Evolutionary conservation across 2,888 invertebrate genomes (phyloP).

Genomic region (Pristionchus exspectatus): DNA sequence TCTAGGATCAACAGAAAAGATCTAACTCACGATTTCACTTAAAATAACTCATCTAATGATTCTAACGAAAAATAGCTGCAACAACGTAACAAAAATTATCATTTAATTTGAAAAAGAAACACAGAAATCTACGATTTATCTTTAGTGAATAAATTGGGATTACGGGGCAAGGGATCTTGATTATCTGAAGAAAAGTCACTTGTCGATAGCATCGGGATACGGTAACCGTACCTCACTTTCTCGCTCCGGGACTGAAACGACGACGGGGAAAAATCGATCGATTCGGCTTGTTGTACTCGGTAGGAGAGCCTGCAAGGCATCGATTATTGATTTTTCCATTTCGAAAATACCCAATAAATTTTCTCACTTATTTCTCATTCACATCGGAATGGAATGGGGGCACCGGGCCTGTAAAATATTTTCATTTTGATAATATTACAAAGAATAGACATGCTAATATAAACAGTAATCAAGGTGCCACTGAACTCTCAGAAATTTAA

Average conservation of each 20-base stretch:
- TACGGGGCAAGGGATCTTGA: not conserved
- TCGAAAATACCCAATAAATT: not conserved
- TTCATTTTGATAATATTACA: not conserved
- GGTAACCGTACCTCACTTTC: not conserved
- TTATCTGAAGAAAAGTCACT: not conserved
- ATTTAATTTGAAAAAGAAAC: not conserved
- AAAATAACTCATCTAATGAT: not conserved
- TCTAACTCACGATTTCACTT: not conserved
- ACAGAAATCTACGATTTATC: not conserved
- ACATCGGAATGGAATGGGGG: not conserved
- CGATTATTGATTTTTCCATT: not conserved
- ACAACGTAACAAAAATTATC: not conserved
- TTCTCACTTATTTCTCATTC: not conserved
- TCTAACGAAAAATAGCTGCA: not conserved
- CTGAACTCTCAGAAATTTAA: too few relatives aligned
- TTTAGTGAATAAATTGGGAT: not conserved
- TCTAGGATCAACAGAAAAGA: not conserved
- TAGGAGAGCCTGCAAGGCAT: not conserved
- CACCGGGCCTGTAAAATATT: not conserved
- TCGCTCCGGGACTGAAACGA: slow-evolving; percentile 7
- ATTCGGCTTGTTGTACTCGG: not conserved
- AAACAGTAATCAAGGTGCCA: too few relatives aligned
- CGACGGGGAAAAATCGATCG: not conserved
- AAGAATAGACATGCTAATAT: too few relatives aligned
- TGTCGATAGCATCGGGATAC: not conserved